phyloP scores from a whole-genome alignment of 1,140 invertebrate species.

The Anastrepha ludens region DNA sequence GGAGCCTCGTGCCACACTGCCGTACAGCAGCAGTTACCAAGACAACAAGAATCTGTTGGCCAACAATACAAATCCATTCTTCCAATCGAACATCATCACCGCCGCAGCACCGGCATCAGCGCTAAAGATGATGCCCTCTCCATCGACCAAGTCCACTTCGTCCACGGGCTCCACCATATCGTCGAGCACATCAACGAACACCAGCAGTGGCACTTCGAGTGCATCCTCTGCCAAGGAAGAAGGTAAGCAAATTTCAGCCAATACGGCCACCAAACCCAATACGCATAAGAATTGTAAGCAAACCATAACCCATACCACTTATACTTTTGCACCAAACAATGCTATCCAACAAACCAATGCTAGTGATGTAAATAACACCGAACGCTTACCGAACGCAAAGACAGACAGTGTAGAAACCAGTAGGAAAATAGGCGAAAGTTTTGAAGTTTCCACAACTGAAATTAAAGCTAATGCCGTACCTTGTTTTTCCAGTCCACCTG shows the following conservation, averaged over 20 bases:
- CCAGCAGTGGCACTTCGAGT: conserved; percentile 59
- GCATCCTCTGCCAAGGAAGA: conserved; percentile 62
- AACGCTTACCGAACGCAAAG: conserved; percentile 60
- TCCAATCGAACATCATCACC: conserved; percentile 60
- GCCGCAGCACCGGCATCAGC: conserved; percentile 54
- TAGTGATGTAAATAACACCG: conserved; percentile 54
- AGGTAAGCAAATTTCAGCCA: conserved; percentile 67
- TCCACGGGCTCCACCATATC: conserved; percentile 72
- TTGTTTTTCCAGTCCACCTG: conserved; percentile 61
- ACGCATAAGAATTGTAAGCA: conserved; percentile 52
- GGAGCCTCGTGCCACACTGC: conserved; percentile 21
- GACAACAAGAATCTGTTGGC: conserved; percentile 65
- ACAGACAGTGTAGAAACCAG: background rate
- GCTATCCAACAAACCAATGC: conserved; percentile 47
- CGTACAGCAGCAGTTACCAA: conserved; percentile 39
- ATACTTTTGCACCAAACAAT: conserved; percentile 57
- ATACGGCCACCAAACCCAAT: conserved; percentile 57
- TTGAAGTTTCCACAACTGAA: background rate
- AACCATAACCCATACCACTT: conserved; percentile 44
- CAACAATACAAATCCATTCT: conserved; percentile 71
- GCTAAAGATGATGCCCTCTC: conserved; percentile 68
- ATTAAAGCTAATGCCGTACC: conserved; percentile 43
- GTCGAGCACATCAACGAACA: conserved; percentile 63
- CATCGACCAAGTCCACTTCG: conserved; percentile 69
- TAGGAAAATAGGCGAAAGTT: conserved; percentile 27